phyloP scores from a whole-genome alignment of 2,888 invertebrate species.

The Maniola hyperantus region DNA sequence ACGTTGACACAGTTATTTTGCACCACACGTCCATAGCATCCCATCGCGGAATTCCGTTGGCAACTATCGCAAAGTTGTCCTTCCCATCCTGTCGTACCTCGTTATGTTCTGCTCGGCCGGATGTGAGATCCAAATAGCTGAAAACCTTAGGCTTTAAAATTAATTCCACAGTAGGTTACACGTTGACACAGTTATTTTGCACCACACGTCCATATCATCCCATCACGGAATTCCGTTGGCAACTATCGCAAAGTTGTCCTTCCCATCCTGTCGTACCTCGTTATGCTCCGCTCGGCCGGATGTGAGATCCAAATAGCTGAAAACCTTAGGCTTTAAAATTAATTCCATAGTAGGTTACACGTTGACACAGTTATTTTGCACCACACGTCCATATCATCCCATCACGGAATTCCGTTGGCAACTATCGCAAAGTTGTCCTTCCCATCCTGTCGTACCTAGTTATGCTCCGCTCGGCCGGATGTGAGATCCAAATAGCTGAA shows the following conservation, averaged over 20 bases:
- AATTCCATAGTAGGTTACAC: background rate
- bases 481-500: slow-evolving; percentile 4
- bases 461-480: slow-evolving; percentile 24
- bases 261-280: slow-evolving; percentile 49
- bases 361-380: slow-evolving; percentile 35
- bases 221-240: slow-evolving; percentile 65
- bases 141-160: slow-evolving; percentile 8
- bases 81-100: slow-evolving; percentile 50
- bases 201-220: slow-evolving; percentile 49
- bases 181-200: slow-evolving; percentile 36
- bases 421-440: slow-evolving; percentile 63
- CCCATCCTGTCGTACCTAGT: slow-evolving; percentile 49
- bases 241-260: slow-evolving; percentile 63
- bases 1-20: slow-evolving; percentile 37
- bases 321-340: background rate
- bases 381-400: slow-evolving; percentile 50
- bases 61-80: slow-evolving; percentile 63
- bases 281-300: slow-evolving; percentile 27
- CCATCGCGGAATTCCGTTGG: slow-evolving; percentile 65
- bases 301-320: background rate
- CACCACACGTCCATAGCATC: slow-evolving; percentile 48
- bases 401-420: slow-evolving; percentile 65
- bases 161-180: background rate
- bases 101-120: slow-evolving; percentile 26
- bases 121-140: slow-evolving; percentile 27